These are phyloP conservation scores for Numenius arquata DNA, from an alignment of 2,113 vertebrate species.

Conservation along the genomic window DNA sequence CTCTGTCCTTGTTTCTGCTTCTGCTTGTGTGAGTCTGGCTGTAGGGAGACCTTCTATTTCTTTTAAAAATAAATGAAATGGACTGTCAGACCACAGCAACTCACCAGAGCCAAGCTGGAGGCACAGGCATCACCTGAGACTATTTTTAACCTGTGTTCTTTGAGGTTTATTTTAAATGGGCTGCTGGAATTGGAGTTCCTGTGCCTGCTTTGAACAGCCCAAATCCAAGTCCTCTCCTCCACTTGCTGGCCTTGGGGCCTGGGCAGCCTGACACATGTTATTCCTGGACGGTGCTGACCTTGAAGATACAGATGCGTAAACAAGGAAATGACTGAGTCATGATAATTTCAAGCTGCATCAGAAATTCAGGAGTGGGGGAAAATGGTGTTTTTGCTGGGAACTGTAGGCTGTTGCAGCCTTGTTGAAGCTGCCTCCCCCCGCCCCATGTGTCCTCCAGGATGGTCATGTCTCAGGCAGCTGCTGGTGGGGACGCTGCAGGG, in stretches of 20 bases:
- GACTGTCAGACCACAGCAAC: neutral
- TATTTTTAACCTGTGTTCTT: neutral
- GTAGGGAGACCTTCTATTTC: neutral
- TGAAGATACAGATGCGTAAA: neutral
- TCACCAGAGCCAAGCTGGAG: neutral
- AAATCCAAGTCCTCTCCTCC: neutral
- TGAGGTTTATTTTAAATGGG: neutral
- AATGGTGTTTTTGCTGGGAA: neutral
- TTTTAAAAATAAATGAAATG: neutral
- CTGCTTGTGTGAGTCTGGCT: neutral
- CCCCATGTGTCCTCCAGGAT: neutral
- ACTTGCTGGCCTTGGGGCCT: neutral
- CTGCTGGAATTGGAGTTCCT: neutral
- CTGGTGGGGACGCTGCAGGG: neutral
- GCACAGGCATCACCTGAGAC: neutral
- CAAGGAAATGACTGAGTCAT: neutral
- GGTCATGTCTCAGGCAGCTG: rapidly evolving
- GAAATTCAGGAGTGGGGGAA: neutral
- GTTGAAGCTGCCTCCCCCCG: neutral
- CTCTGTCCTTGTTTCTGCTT: neutral
- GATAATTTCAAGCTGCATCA: neutral
- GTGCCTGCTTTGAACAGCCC: neutral
- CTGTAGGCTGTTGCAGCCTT: neutral
- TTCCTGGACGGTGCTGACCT: neutral
- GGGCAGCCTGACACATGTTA: neutral